Base-by-base conservation (phyloP, 2,888 invertebrate species). In the Thelaira solivaga region DNA sequence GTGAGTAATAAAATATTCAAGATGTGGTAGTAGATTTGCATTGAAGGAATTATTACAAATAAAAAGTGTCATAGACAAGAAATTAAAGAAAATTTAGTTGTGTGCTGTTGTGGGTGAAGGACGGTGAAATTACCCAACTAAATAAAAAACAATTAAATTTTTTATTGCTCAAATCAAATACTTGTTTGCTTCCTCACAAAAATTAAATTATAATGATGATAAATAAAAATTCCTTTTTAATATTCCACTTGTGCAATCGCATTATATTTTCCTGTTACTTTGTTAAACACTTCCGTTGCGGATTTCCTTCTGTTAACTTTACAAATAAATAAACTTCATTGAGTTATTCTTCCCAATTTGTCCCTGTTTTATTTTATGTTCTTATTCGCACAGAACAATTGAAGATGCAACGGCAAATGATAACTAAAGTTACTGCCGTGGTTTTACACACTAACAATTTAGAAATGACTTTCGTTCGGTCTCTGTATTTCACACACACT, bases 221-320 rank as follows among this genome's bases (percentile, higher is more conserved):
- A 53, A 53, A 59, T 24, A 71, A 71, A 62, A n/a, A n/a, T 6
- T 53, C 61, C 20, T 61, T 34, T 31, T 71, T 71, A 51, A 51
- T 53, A 53, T 36, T 71, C 51, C 39, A 34, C 2, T 47, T 22
- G 29, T 41, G 39, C 55, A 51, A n/a, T n/a, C n/a, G n/a, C 31
- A 29, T 8, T 18, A 43, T 47, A 36, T 43, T 39, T 64, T 45
- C 29, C 26, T 53, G 34, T 62, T 62, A 45, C 45, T 72, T 7
- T 39, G 22, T 39, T 64, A 73, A 72, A 73, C 68, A 73, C 73
- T 73, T 73, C 73, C 73, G 68, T 73, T 77, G 64, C 57, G 57
- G 49, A 47, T 73, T 73, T 77, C 64, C 31, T 67, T 51, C 20
- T 55, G 43, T 49, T 59, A 65, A 72, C 43, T 53, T 36, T 61